phyloP scores from a whole-genome alignment of 1,140 invertebrate species.

The Drosophila nasuta region DNA sequence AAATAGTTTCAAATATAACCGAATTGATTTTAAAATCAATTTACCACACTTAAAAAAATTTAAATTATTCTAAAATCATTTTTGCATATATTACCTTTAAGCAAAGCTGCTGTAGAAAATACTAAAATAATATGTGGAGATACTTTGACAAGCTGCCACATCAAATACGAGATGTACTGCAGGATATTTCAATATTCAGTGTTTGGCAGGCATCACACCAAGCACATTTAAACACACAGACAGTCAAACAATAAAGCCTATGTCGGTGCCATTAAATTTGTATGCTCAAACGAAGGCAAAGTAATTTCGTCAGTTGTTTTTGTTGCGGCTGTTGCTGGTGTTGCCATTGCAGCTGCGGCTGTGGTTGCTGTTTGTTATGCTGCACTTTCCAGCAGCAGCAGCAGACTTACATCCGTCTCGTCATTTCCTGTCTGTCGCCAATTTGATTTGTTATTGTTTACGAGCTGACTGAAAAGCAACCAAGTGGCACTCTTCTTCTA shows the following conservation, averaged over 20 bases:
- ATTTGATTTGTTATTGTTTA: slow-evolving; percentile 60
- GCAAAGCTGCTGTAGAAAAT: too few species aligned
- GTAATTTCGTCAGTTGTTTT: slow-evolving; percentile 30
- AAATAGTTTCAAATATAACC: too few species aligned
- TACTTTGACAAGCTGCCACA: neutral
- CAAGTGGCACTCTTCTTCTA: neutral
- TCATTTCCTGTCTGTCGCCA: slow-evolving; percentile 42
- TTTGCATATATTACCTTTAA: too few species aligned
- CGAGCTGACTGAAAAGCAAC: slow-evolving; percentile 16
- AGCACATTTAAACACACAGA: neutral
- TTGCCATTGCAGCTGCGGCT: slow-evolving; percentile 8
- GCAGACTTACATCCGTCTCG: slow-evolving; percentile 41
- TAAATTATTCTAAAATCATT: too few species aligned
- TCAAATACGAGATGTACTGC: neutral
- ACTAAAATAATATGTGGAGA: too few species aligned
- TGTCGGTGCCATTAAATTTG: slow-evolving; percentile 37
- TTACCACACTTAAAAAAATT: too few species aligned
- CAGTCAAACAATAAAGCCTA: slow-evolving; percentile 4
- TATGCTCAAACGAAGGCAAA: slow-evolving; percentile 44
- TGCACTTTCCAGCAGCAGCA: slow-evolving; percentile 30
- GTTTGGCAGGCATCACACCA: slow-evolving; percentile 18
- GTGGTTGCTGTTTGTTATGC: slow-evolving; percentile 45
- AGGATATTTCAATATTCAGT: slow-evolving; percentile 22
- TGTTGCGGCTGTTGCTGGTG: slow-evolving; percentile 7
- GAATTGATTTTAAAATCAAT: too few species aligned